A percentile compares a stretch with the other conserved stretches of the same genome.
These are phyloP conservation scores for Trachelus stipa DNA, from an alignment of 2,888 invertebrate genomes.

Conservation along the genomic window DNA sequence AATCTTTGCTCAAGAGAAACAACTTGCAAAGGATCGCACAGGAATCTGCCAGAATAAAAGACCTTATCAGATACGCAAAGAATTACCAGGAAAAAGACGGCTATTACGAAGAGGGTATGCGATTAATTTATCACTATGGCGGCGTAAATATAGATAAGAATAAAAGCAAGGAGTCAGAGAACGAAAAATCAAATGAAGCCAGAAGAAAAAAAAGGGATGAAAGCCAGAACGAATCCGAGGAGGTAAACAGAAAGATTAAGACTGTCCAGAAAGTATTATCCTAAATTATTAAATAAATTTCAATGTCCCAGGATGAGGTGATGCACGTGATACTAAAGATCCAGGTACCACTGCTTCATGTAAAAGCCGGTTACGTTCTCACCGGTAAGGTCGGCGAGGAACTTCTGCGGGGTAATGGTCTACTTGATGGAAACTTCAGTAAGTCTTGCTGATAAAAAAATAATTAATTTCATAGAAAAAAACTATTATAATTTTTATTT, in stretches of 20 bases:
- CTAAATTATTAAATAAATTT: neutral
- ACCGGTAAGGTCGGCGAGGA: constrained; percentile 58
- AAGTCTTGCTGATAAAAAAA: constrained; percentile 31
- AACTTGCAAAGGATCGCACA: constrained; percentile 46
- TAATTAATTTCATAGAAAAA: neutral
- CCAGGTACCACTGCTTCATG: constrained; percentile 52
- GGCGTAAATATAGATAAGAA: constrained; percentile 22
- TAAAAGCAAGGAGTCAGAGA: constrained; percentile 9
- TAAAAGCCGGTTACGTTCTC: constrained; percentile 55
- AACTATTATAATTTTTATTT: neutral
- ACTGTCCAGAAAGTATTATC: neutral
- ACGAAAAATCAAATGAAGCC: constrained; percentile 27
- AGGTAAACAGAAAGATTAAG: neutral
- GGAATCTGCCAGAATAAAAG: constrained; percentile 48
- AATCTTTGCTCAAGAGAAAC: constrained; percentile 54
- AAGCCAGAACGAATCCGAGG: constrained; percentile 38
- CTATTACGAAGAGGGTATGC: constrained; percentile 61
- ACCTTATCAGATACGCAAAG: constrained; percentile 56
- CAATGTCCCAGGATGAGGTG: constrained; percentile 55
- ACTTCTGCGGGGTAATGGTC: constrained; percentile 55
- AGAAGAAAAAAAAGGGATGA: constrained; percentile 50
- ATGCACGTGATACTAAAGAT: constrained; percentile 60
- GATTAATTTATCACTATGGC: constrained; percentile 60
- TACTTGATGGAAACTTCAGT: constrained; percentile 59
- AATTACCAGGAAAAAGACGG: constrained; percentile 58